A percentile compares a stretch with the other conserved stretches of the same genome.
Evolutionary conservation across 2,888 invertebrate species (phyloP).

Genomic region (Caenorhabditis sinica): DNA sequence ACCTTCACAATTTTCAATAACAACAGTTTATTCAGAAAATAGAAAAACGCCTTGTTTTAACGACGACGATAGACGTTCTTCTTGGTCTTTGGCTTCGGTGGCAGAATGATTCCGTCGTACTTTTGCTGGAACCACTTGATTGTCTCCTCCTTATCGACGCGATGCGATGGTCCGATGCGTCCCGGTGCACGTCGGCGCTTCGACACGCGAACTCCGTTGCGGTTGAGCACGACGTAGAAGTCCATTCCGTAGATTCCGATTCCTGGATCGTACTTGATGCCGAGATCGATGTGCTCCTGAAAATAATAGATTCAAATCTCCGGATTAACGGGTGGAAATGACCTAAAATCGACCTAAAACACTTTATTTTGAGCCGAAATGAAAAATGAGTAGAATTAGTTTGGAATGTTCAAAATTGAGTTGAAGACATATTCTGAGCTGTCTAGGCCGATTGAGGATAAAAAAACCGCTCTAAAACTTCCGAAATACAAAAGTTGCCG

Average conservation of each 20-base stretch:
- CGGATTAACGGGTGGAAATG: too few species aligned
- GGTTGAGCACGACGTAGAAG: slow-evolving; percentile 98
- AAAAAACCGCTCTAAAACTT: too few species aligned
- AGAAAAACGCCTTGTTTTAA: slow-evolving; percentile 68
- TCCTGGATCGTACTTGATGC: slow-evolving; percentile 98
- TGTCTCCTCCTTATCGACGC: slow-evolving; percentile 96
- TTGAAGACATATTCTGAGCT: too few species aligned
- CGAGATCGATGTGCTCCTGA: slow-evolving; percentile 97
- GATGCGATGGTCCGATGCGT: slow-evolving; percentile 94
- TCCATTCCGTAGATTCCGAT: slow-evolving; percentile 99
- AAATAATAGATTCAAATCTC: too few species aligned
- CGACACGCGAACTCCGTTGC: slow-evolving; percentile 97
- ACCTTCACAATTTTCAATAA: slow-evolving; percentile 28
- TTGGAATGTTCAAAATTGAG: too few species aligned
- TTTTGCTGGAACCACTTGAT: slow-evolving; percentile 99
- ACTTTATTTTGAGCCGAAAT: too few species aligned
- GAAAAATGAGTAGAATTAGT: too few species aligned
- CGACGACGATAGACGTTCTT: slow-evolving; percentile 66
- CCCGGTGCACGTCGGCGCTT: slow-evolving; percentile 95
- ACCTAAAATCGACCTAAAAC: too few species aligned
- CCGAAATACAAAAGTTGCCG: too few species aligned
- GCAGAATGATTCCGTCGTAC: slow-evolving; percentile 97
- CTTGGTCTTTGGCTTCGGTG: slow-evolving; percentile 87
- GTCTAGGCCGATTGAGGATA: too few species aligned
- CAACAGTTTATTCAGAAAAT: slow-evolving; percentile 68